phyloP scores from a whole-genome alignment of 1,140 invertebrate species.

The Ceratosolen solmsi region DNA sequence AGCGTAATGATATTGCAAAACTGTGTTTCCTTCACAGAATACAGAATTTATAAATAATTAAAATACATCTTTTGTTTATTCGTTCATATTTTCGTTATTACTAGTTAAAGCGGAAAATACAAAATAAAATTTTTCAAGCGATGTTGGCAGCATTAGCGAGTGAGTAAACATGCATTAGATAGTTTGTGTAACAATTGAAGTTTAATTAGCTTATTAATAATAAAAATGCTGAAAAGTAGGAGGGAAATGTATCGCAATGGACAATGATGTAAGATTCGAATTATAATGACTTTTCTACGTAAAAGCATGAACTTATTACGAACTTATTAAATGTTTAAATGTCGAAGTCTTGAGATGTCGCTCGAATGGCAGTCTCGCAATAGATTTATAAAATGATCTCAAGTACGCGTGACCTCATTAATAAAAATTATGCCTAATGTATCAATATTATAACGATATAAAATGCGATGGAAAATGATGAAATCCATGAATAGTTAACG shows the following conservation, averaged over 20 bases:
- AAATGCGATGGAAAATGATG: no score
- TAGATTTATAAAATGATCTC: not conserved
- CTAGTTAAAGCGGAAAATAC: no score
- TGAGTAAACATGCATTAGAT: no score
- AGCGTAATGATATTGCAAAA: slow-evolving; percentile 10
- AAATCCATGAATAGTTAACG: no score
- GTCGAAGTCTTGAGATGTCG: not conserved
- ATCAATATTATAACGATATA: no score
- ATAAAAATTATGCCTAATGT: not conserved
- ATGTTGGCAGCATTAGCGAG: no score
- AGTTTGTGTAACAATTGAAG: not conserved
- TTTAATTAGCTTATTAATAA: not conserved
- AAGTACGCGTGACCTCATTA: not conserved
- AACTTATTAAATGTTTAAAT: not conserved
- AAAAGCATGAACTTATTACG: not conserved
- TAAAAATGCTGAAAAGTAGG: not conserved
- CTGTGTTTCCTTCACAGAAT: slow-evolving; percentile 4
- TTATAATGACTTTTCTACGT: not conserved
- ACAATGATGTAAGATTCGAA: not conserved
- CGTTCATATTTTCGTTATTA: no score
- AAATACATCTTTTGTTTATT: slow-evolving; percentile 33
- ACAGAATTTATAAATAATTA: no score
- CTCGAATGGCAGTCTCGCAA: not conserved
- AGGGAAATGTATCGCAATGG: no score
- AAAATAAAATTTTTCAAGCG: no score